Conservation (phyloP, 2,797 vertebrate genomes). For the Hydrocynus forskahlii region DNA sequence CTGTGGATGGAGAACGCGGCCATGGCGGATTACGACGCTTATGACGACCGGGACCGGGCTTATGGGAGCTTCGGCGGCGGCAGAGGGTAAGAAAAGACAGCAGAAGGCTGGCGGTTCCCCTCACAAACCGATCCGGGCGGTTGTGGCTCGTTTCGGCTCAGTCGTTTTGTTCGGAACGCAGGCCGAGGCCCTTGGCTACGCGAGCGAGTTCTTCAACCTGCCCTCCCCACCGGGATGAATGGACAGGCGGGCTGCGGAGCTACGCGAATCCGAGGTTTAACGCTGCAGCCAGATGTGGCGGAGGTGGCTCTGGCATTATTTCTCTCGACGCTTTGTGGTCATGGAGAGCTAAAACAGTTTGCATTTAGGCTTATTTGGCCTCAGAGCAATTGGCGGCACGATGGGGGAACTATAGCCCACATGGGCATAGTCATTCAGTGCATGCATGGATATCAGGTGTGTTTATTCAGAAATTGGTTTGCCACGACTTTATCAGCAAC, state of each 20-base stretch:
- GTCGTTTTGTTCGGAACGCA: not conserved
- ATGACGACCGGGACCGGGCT: slow-evolving; percentile 90
- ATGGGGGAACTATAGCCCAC: slow-evolving; percentile 35
- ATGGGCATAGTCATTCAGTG: not conserved
- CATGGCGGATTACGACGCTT: slow-evolving; percentile 97
- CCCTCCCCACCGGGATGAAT: slow-evolving; percentile 61
- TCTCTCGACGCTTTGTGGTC: not conserved
- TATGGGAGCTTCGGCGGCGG: slow-evolving; percentile 93
- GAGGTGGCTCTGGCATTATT: not conserved
- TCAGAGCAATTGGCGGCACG: slow-evolving; percentile 56
- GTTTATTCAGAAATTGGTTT: not conserved
- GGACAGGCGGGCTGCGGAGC: slow-evolving; percentile 42
- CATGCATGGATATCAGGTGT: not conserved
- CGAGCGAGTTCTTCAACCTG: slow-evolving; percentile 12
- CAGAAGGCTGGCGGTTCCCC: not conserved
- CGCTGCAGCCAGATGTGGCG: slow-evolving; percentile 5
- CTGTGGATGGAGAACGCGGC: slow-evolving; percentile 83
- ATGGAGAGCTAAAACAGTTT: no score
- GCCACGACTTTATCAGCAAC: not conserved
- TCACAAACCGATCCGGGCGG: not conserved
- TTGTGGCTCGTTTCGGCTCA: not conserved
- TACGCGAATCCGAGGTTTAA: slow-evolving; percentile 41
- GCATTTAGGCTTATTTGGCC: no score
- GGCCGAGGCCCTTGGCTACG: slow-evolving; percentile 7
- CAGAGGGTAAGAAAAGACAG: slow-evolving; percentile 82